phyloP scores from a whole-genome alignment of 53 echinoderm and acorn worm genomes.

The Hippasteria phrygiana region DNA sequence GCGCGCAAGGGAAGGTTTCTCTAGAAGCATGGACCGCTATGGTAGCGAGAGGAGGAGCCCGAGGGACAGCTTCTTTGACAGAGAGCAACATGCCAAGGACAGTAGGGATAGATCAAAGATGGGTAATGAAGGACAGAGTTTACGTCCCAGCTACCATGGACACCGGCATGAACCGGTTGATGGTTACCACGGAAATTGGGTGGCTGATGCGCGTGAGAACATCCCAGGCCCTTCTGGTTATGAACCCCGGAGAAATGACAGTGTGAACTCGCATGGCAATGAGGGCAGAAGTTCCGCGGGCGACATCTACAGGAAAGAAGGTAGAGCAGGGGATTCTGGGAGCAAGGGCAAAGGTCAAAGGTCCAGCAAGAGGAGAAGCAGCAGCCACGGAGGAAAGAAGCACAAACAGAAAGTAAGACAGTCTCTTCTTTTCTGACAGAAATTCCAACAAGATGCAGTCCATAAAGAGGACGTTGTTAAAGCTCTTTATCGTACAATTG shows the following conservation, averaged over 20 bases:
- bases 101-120: neutral
- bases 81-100: neutral
- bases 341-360: constrained; percentile 10
- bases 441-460: no score
- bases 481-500: no score
- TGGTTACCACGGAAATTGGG: neutral
- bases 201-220: neutral
- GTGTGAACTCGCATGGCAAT: neutral
- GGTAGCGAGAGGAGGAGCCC: neutral
- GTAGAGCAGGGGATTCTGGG: neutral
- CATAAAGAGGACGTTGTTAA: no score
- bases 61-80: constrained; percentile 1
- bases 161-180: neutral
- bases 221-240: constrained; percentile 16
- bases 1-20: neutral
- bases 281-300: constrained; percentile 4
- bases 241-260: neutral
- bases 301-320: neutral
- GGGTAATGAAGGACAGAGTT: constrained; percentile 4
- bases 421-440: neutral
- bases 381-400: constrained; percentile 52
- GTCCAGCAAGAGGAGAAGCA: constrained; percentile 11
- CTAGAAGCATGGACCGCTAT: neutral
- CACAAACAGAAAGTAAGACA: constrained; percentile 30
- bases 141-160: neutral